Evolutionary conservation across 2,797 vertebrate genomes (phyloP).

Genomic region (Lepus oiostolus): DNA sequence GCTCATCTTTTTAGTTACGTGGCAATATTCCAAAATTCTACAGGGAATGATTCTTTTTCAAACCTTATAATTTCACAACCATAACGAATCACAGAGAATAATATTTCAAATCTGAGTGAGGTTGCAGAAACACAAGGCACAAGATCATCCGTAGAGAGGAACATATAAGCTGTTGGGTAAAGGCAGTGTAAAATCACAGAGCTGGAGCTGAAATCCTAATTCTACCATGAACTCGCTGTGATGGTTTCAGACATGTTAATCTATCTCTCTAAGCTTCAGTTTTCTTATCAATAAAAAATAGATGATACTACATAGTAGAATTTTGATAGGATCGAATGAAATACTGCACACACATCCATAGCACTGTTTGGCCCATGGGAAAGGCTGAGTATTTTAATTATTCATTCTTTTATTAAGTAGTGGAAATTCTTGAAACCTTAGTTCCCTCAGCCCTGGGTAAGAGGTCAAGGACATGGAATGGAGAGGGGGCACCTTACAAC

Average conservation of each 20-base stretch:
- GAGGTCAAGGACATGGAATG: not conserved
- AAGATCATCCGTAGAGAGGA: not conserved
- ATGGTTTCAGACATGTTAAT: not conserved
- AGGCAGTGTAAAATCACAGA: not conserved
- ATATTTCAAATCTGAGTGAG: not conserved
- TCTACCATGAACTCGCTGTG: not conserved
- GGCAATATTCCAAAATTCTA: not conserved
- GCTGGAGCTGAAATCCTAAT: not conserved
- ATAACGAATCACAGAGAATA: conserved; percentile 6
- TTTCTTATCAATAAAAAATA: conserved; percentile 1
- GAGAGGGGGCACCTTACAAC: not conserved
- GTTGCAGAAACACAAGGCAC: not conserved
- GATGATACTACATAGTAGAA: not conserved
- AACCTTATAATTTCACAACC: conserved; percentile 5
- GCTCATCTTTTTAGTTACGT: not conserved
- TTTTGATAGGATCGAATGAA: not conserved
- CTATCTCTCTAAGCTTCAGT: not conserved
- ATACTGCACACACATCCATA: too few species aligned
- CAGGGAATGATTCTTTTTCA: not conserved
- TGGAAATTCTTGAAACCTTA: not conserved
- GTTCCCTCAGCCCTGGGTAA: not conserved
- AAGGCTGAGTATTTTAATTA: not conserved
- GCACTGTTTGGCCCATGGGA: not conserved
- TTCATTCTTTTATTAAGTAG: not conserved
- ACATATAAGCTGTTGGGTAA: not conserved